A percentile compares a stretch with the other conserved stretches of the same genome.
phyloP scores from a whole-genome alignment of 2,113 vertebrate species.

The Geococcyx californianus region DNA sequence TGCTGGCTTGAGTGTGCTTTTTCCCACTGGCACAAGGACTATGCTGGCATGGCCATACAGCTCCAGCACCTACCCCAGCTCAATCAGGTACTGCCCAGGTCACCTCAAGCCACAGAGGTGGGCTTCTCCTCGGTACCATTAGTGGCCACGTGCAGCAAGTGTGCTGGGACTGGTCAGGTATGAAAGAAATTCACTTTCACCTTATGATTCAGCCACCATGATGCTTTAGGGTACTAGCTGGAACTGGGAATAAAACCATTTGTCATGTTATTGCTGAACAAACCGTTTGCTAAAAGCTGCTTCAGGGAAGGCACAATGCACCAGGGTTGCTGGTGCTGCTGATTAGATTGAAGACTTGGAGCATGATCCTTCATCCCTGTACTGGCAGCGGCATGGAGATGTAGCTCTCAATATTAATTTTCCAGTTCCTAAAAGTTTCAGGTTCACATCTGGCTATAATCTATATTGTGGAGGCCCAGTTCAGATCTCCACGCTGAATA shows the following conservation, averaged over 20 bases:
- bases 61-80: background rate
- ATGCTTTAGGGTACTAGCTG: background rate
- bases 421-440: background rate
- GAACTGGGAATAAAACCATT: background rate
- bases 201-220: background rate
- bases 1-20: no score
- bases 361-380: background rate
- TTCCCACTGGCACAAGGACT: fast-evolving
- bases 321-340: background rate
- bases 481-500: background rate
- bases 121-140: fast-evolving
- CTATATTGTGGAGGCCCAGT: background rate
- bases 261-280: background rate
- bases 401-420: background rate
- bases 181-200: background rate
- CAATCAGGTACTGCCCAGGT: background rate
- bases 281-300: background rate
- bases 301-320: background rate
- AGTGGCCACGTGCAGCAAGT: fast-evolving
- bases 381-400: background rate
- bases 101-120: background rate
- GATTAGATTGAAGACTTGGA: background rate
- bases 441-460: slow-evolving; percentile 29
- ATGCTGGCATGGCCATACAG: fast-evolving
- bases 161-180: fast-evolving